Conservation (phyloP, 2,888 invertebrate species). For the Ctena decussata region DNA sequence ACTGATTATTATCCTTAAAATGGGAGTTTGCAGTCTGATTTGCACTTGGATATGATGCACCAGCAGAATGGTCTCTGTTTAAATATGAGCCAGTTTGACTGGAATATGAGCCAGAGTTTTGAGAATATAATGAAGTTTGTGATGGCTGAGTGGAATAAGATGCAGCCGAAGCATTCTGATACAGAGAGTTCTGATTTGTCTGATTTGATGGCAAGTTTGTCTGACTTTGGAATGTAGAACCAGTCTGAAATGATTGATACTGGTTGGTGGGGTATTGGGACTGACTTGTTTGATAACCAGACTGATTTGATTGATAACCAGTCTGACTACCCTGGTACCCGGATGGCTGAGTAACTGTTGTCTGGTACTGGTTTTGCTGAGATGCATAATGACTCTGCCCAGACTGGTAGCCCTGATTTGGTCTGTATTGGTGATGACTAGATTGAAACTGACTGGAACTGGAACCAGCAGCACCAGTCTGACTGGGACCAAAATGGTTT, state of each 20-base stretch:
- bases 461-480: conserved; percentile 6
- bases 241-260: conserved; percentile 75
- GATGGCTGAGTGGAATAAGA: conserved; percentile 64
- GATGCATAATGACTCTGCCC: conserved; percentile 43
- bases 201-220: conserved; percentile 73
- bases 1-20: conserved; percentile 65
- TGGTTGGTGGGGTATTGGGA: conserved; percentile 70
- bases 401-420: conserved; percentile 50
- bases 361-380: conserved; percentile 26
- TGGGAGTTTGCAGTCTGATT: conserved; percentile 56
- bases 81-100: conserved; percentile 57
- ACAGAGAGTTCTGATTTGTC: conserved; percentile 70
- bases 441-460: conserved; percentile 68
- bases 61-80: conserved; percentile 52
- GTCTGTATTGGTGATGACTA: conserved; percentile 71
- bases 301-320: conserved; percentile 56
- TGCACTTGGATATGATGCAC: conserved; percentile 53
- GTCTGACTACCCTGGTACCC: conserved; percentile 28
- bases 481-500: conserved; percentile 57
- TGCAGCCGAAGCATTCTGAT: conserved; percentile 60
- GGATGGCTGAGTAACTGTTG: conserved; percentile 8
- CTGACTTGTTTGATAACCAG: conserved; percentile 54
- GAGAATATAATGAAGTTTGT: conserved; percentile 74
- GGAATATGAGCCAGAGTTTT: conserved; percentile 52
- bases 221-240: conserved; percentile 80